Percentiles rank a stretch among this genome's conserved stretches.
These are phyloP conservation scores for Phaethornis superciliosus DNA, from an alignment of 2,113 vertebrate genomes.

Conservation along the genomic window DNA sequence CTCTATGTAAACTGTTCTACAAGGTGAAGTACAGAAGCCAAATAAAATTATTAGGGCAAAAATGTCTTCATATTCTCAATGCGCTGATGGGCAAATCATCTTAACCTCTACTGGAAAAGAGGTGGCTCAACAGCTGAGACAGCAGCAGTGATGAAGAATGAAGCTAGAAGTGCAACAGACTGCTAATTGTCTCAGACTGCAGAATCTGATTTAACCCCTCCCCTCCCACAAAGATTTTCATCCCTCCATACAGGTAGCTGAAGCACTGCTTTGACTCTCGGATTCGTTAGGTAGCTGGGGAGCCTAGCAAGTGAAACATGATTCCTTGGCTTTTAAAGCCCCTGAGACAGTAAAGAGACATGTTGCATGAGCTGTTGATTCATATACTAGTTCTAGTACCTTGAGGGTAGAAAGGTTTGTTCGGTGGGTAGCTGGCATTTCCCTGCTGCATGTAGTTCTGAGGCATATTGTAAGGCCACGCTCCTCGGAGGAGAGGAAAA, in stretches of 20 bases:
- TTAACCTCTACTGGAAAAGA: not conserved
- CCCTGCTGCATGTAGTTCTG: slow-evolving; percentile 94
- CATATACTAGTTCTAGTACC: slow-evolving; percentile 77
- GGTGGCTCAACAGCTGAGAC: not conserved
- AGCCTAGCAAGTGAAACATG: not conserved
- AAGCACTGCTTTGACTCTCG: not conserved
- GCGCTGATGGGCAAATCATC: not conserved
- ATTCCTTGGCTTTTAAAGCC: slow-evolving; percentile 58
- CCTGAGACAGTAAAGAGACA: slow-evolving; percentile 62
- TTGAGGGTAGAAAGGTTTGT: slow-evolving; percentile 90
- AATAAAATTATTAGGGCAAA: not conserved
- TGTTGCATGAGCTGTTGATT: slow-evolving; percentile 59
- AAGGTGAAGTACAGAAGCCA: not conserved
- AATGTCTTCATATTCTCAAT: not conserved
- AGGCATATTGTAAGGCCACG: slow-evolving; percentile 94
- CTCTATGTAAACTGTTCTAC: not conserved
- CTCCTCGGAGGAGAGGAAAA: slow-evolving; percentile 87
- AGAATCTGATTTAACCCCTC: not conserved
- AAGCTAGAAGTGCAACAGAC: not conserved
- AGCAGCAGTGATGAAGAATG: not conserved
- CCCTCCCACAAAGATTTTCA: slow-evolving; percentile 43
- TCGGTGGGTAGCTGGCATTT: slow-evolving; percentile 87
- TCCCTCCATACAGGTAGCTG: not conserved
- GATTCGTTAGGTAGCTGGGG: not conserved
- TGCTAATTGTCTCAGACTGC: not conserved